Base-by-base conservation (phyloP, 2,797 vertebrate genomes). In the Antrozous pallidus region DNA sequence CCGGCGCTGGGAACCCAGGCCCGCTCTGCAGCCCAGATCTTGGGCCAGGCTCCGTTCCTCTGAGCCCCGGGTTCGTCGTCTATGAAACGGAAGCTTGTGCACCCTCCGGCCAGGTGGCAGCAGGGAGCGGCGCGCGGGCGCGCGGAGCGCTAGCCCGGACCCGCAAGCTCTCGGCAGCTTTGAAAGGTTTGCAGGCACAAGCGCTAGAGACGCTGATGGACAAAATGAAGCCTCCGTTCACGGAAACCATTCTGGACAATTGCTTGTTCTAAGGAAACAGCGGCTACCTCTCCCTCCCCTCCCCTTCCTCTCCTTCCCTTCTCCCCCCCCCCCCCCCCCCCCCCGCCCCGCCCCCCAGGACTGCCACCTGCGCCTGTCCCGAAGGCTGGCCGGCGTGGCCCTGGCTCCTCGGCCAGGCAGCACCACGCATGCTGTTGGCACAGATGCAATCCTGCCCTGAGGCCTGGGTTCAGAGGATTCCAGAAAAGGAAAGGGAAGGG, bases 291-390 rank as follows among this genome's bases (percentile, higher is more conserved):
- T 22, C 73, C 88, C 95, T 96, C 93, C 18, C 47, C 16, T 49
- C 11, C 45, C 49, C 17, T 54, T 11, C n/a, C n/a, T n/a, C n/a
- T 17, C 95, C 61, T 94, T 80, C 81, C 56, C 89, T 85, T 91
- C 90, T 93, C 97, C 31, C n/a, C n/a, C n/a, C 88, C 69, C 94
- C 14, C 17, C 73, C 88, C 95, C 96, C 93, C 18, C 47, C 16
- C 17, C 11, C 45, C 49, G 5, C 22, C 3, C 65, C 49, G 91
- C 93, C 84, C 74, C 0, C 54, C 58, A 9, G 78, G 96, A 85
- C 74, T 42, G 45, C 65, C 11, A 36, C 82, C 87, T 84, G n/a
- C 36, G 61, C 93, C 61, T 94, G 92, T 88, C 94, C 80, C 79
- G 88, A 95, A 45, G 61, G 95, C 70, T 24, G 42, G 54, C 75